Conservation (phyloP, 2,113 vertebrate genomes). For the Tragulus kanchil region DNA sequence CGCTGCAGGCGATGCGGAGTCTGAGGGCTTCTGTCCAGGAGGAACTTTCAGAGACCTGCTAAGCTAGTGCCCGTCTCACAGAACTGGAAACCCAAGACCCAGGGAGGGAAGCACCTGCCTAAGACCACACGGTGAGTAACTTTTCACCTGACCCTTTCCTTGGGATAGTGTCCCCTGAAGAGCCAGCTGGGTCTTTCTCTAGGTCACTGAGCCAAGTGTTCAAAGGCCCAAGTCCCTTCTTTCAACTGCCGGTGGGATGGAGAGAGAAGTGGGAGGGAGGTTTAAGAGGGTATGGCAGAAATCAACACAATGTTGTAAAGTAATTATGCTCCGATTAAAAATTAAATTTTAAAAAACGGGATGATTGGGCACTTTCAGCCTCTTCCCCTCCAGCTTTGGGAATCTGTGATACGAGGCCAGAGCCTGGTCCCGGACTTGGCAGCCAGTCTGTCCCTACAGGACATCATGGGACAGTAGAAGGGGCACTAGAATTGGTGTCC, state of each 20-base stretch:
- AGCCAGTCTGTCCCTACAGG: neutral
- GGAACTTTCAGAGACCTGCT: neutral
- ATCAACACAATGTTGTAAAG: neutral
- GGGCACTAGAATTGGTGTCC: neutral
- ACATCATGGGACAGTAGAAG: neutral
- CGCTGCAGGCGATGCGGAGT: neutral
- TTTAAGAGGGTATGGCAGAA: neutral
- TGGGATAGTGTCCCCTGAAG: neutral
- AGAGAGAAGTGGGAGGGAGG: neutral
- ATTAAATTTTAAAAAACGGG: rapidly evolving
- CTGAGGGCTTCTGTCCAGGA: neutral
- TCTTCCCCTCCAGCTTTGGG: neutral
- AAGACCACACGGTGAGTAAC: neutral
- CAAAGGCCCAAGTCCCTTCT: neutral
- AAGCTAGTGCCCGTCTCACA: neutral
- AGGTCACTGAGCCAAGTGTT: neutral
- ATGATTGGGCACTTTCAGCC: rapidly evolving
- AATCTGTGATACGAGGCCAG: neutral
- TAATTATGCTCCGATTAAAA: neutral
- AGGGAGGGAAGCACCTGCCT: neutral
- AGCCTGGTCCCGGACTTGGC: neutral
- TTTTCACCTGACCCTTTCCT: neutral
- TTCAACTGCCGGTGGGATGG: neutral
- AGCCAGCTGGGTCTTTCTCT: neutral
- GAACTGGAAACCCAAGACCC: neutral